Percentiles rank a stretch among this genome's conserved stretches.
Evolutionary conservation across 1,140 invertebrate genomes (phyloP).

Genomic region (Drosophila pseudoananassae): DNA sequence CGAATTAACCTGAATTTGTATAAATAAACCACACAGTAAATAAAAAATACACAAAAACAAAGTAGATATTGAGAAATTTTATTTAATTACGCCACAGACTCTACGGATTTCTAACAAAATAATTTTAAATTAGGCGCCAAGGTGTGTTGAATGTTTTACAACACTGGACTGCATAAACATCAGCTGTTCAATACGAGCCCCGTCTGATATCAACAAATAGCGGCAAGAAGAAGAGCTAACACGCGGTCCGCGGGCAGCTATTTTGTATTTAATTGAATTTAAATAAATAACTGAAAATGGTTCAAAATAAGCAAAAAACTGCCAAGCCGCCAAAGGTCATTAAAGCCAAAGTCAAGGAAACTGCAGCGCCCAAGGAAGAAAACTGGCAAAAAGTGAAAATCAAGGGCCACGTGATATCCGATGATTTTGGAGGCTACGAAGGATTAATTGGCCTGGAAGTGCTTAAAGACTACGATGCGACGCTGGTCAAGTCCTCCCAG

Average conservation of each 20-base stretch:
- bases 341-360: not conserved
- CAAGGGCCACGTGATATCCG: constrained; percentile 77
- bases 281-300: constrained; percentile 22
- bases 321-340: constrained; percentile 23
- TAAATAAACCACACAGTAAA: constrained; percentile 60
- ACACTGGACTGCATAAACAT: constrained; percentile 10
- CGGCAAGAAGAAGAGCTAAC: constrained; percentile 27
- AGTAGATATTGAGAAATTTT: not conserved
- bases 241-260: constrained; percentile 48
- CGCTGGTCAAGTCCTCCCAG: constrained; percentile 58
- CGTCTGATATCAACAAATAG: constrained; percentile 50
- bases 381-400: constrained; percentile 81
- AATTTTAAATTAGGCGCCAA: not conserved
- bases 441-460: constrained; percentile 82
- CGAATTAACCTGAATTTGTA: constrained; percentile 55
- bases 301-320: constrained; percentile 28
- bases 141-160: not conserved
- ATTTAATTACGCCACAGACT: not conserved
- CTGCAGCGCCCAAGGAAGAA: constrained; percentile 22
- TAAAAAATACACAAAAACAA: constrained; percentile 49
- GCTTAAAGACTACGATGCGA: constrained; percentile 73
- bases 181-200: constrained; percentile 35
- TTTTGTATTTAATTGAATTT: constrained; percentile 4
- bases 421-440: constrained; percentile 75
- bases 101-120: not conserved